Conservation (phyloP, 35 echinoderm and acorn worm species). For the Stichopus chloronotus region DNA sequence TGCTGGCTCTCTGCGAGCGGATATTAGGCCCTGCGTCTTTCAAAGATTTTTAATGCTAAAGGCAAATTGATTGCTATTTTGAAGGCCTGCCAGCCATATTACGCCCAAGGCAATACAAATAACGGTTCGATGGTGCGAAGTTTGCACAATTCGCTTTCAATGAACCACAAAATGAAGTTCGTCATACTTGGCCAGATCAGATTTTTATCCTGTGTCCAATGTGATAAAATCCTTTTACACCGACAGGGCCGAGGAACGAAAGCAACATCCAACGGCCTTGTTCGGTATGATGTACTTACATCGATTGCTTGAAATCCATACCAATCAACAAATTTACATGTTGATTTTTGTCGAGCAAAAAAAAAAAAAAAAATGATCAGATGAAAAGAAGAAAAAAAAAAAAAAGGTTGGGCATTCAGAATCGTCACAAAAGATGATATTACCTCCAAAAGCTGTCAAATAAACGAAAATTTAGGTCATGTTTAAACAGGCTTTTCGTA, state of each 20-base stretch:
- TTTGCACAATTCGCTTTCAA: conserved; percentile 38
- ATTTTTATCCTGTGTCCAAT: conserved; percentile 23
- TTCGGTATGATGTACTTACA: conserved; percentile 31
- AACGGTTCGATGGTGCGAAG: conserved; percentile 13
- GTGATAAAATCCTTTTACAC: conserved; percentile 25
- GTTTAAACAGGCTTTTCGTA: conserved; percentile 41
- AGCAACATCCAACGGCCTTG: conserved; percentile 48
- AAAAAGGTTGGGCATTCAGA: conserved; percentile 14
- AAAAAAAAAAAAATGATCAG: too few species aligned
- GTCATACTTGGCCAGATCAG: conserved; percentile 23
- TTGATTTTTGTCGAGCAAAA: conserved; percentile 15
- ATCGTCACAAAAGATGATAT: conserved; percentile 38
- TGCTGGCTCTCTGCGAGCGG: too few species aligned
- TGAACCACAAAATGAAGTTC: conserved; percentile 29
- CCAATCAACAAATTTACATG: conserved; percentile 52
- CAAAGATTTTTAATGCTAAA: neutral
- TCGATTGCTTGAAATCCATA: conserved; percentile 38
- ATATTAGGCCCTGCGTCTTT: conserved; percentile 5
- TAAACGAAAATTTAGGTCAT: conserved; percentile 47
- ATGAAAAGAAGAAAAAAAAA: neutral
- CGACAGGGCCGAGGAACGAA: conserved; percentile 4
- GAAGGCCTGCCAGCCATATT: neutral
- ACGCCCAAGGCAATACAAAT: conserved; percentile 33
- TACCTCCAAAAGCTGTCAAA: conserved; percentile 44
- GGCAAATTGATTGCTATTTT: conserved; percentile 2